A percentile compares a stretch with the other conserved stretches of the same genome.
Evolutionary conservation across 2,113 vertebrate genomes (phyloP).

Genomic region (Sorex araneus): DNA sequence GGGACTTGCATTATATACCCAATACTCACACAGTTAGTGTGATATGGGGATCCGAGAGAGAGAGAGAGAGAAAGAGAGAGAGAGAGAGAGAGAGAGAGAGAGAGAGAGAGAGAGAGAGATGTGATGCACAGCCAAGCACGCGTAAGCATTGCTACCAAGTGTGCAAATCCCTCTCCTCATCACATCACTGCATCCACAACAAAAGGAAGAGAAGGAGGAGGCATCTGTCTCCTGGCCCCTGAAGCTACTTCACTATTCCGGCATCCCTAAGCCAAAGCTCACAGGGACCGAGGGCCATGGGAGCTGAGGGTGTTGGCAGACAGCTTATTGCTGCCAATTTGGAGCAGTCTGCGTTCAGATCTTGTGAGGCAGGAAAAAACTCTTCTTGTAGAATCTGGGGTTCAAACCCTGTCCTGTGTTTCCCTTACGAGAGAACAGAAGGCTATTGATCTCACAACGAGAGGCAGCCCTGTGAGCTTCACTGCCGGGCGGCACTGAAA

Average conservation of each 20-base stretch:
- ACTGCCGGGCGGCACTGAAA: neutral
- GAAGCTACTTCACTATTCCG: neutral
- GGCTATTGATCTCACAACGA: conserved; percentile 3
- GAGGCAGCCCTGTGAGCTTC: neutral
- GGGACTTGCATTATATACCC: too few species aligned
- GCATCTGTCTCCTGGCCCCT: too few species aligned
- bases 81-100: too few species aligned
- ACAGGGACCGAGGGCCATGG: neutral
- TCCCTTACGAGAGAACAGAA: neutral
- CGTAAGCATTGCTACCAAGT: neutral
- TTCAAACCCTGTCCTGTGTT: neutral
- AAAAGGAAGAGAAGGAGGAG: too few species aligned
- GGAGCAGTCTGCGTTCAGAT: neutral
- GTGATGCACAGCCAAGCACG: neutral
- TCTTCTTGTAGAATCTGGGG: neutral
- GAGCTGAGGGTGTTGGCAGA: neutral
- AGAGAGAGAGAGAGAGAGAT: neutral
- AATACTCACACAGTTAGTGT: too few species aligned
- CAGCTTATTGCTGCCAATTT: neutral
- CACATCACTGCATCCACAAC: too few species aligned
- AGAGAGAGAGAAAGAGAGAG: too few species aligned
- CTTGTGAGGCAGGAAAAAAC: neutral
- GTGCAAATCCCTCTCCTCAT: neutral
- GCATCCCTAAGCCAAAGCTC: neutral
- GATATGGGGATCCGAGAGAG: too few species aligned